phyloP scores from a whole-genome alignment of 2,113 vertebrate species.

The Falcunculus frontatus region DNA sequence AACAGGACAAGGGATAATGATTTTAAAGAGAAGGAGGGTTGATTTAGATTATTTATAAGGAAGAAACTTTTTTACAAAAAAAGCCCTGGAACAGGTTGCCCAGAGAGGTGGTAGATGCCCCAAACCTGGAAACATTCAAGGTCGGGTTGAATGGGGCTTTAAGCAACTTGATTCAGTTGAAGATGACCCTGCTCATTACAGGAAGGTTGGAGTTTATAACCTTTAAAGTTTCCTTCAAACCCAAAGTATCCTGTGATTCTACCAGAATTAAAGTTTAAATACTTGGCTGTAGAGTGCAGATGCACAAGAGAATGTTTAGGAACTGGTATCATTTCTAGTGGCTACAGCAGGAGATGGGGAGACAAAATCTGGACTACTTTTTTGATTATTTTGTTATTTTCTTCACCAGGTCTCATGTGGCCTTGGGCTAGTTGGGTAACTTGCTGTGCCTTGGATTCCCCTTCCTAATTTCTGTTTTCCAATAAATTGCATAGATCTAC shows the following conservation, averaged over 20 bases:
- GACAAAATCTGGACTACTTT: background rate
- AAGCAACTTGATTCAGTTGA: background rate
- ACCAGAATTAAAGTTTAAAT: background rate
- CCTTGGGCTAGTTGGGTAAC: background rate
- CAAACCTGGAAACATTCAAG: background rate
- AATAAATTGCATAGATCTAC: background rate
- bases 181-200: background rate
- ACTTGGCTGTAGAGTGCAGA: background rate
- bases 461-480: background rate
- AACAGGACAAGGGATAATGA: background rate
- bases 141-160: background rate
- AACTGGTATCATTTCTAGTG: background rate
- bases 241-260: background rate
- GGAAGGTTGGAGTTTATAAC: background rate
- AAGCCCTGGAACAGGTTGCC: rapidly evolving
- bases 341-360: background rate
- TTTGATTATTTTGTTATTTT: background rate
- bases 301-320: background rate
- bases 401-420: background rate
- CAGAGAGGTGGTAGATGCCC: no score
- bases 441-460: background rate
- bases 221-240: background rate
- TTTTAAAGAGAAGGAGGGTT: background rate
- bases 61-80: background rate
- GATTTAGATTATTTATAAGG: background rate